phyloP scores from a whole-genome alignment of 2,113 vertebrate species.

The Stegostoma tigrinum region DNA sequence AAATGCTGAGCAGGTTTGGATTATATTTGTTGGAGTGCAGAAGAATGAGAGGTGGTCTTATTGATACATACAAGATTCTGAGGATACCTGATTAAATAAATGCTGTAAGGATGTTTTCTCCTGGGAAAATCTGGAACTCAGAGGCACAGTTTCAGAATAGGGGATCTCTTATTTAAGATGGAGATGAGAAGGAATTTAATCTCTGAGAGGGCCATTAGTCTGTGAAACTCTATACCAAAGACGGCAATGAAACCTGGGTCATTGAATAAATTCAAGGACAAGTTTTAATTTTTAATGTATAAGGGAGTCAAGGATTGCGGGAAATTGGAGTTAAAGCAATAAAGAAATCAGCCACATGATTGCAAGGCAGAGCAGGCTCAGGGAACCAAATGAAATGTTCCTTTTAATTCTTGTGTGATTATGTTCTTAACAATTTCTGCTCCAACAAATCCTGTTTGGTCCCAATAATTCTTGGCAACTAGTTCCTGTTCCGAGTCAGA shows the following conservation, averaged over 20 bases:
- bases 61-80: neutral
- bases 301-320: neutral
- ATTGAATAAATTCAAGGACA: neutral
- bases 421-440: neutral
- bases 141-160: neutral
- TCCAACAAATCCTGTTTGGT: neutral
- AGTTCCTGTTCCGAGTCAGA: neutral
- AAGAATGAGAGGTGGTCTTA: neutral
- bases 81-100: neutral
- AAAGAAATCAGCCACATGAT: neutral
- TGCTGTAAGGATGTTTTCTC: neutral
- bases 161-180: neutral
- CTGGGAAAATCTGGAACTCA: neutral
- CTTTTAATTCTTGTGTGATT: neutral
- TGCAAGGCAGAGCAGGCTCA: neutral
- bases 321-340: neutral
- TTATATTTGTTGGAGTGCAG: neutral
- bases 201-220: neutral
- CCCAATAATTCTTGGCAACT: neutral
- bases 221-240: neutral
- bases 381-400: neutral
- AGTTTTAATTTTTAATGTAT: neutral
- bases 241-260: neutral
- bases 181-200: neutral
- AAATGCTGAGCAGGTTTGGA: neutral